Percentiles rank a stretch among this genome's conserved stretches.
Conservation (phyloP, 1,140 invertebrate genomes). For the Rhopalosiphum maidis region DNA sequence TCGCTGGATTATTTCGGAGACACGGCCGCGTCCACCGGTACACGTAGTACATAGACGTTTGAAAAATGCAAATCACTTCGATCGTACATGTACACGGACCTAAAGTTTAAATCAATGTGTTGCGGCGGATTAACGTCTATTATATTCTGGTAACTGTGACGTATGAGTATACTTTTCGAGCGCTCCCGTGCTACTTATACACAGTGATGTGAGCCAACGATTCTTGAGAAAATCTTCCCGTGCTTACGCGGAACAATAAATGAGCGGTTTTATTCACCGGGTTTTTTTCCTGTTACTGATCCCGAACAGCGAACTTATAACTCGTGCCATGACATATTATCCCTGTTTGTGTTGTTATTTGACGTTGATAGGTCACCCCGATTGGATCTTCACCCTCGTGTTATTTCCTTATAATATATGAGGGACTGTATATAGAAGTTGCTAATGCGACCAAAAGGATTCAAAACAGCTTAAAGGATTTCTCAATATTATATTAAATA, state of each 20-base stretch:
- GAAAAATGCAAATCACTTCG: conserved; percentile 7
- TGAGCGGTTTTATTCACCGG: not conserved
- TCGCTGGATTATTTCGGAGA: not conserved
- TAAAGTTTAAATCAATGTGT: not conserved
- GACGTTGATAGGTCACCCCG: not conserved
- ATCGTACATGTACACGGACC: not conserved
- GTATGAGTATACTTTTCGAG: not conserved
- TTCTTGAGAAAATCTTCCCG: not conserved
- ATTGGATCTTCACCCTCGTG: not conserved
- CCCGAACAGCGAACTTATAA: not conserved
- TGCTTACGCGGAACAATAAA: not conserved
- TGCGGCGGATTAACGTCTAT: not conserved
- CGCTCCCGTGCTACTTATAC: not conserved
- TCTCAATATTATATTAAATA: not conserved
- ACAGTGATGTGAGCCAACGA: not conserved
- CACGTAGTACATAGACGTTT: not conserved
- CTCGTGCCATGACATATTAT: not conserved
- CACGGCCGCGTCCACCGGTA: not conserved
- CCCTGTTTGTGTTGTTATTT: not conserved
- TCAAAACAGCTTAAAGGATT: conserved; percentile 11
- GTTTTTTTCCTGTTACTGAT: not conserved
- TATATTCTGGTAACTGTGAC: not conserved
- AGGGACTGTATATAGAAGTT: not conserved
- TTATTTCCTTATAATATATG: not conserved
- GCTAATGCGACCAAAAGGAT: conserved; percentile 26